Percentiles rank a stretch among this genome's conserved stretches.
Conservation (phyloP, 2,888 invertebrate genomes). For the Macrostomum cliftonense region DNA sequence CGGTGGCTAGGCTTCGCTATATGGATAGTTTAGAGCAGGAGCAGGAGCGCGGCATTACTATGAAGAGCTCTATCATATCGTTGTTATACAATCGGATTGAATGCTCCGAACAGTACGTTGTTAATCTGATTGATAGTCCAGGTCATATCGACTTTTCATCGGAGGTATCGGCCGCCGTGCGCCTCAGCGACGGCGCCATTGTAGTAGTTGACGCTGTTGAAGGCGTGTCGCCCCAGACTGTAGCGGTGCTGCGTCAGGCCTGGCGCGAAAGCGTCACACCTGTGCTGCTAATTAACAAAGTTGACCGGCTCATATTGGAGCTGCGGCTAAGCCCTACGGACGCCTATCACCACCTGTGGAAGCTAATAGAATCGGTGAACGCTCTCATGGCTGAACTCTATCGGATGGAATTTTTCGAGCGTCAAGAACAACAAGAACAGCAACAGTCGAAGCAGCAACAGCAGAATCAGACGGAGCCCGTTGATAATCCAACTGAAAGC, state of each 20-base stretch:
- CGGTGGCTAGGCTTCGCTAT: conserved; percentile 65
- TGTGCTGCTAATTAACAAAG: conserved; percentile 77
- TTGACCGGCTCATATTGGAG: conserved; percentile 75
- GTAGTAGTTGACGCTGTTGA: conserved; percentile 88
- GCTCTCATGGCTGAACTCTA: neutral
- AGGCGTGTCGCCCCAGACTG: conserved; percentile 75
- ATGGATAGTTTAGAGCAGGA: conserved; percentile 89
- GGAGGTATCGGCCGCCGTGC: conserved; percentile 65
- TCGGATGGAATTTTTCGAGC: no score
- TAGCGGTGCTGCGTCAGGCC: conserved; percentile 64
- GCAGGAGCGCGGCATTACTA: conserved; percentile 87
- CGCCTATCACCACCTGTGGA: conserved; percentile 64
- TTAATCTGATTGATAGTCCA: conserved; percentile 95
- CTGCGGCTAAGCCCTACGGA: conserved; percentile 61
- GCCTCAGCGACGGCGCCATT: conserved; percentile 85
- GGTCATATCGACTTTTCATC: conserved; percentile 95
- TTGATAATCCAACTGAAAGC: neutral
- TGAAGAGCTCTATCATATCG: conserved; percentile 90
- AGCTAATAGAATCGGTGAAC: conserved; percentile 54
- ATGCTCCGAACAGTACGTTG: conserved; percentile 44
- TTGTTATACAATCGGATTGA: conserved; percentile 45
- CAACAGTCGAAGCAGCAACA: no score
- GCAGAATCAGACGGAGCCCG: neutral
- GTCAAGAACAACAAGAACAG: no score
- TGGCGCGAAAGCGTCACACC: conserved; percentile 73